Percentiles rank a stretch among this genome's conserved stretches.
Evolutionary conservation across 1,140 invertebrate species (phyloP).

Genomic region (Lethrus apterus): DNA sequence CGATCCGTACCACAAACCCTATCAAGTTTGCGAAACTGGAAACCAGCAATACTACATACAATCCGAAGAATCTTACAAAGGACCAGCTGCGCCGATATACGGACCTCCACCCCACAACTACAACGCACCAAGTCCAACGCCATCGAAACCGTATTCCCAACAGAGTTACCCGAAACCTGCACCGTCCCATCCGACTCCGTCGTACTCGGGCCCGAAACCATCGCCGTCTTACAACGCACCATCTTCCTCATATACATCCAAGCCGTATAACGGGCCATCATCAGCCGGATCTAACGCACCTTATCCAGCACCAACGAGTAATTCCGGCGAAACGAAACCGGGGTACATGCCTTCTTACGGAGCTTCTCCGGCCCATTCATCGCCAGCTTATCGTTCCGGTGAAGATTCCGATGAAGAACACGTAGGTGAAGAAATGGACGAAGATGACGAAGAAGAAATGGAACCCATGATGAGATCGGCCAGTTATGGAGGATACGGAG

Average conservation of each 20-base stretch:
- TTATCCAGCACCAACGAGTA: not conserved
- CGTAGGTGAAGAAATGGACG: conserved; percentile 9
- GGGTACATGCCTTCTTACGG: not conserved
- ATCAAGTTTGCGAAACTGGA: conserved; percentile 34
- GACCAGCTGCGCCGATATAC: not conserved
- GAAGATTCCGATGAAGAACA: conserved; percentile 15
- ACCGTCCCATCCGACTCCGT: conserved; percentile 5
- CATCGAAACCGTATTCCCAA: conserved; percentile 2
- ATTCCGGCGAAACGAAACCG: conserved; percentile 3
- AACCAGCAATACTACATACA: conserved; percentile 5
- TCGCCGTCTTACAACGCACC: not conserved
- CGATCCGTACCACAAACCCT: conserved; percentile 34
- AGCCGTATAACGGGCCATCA: conserved; percentile 14
- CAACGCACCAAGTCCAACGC: conserved; percentile 1
- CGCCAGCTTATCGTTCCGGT: conserved; percentile 11
- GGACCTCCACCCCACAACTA: not conserved
- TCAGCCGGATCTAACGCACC: conserved; percentile 1
- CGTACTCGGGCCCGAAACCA: conserved; percentile 7
- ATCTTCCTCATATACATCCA: conserved; percentile 1
- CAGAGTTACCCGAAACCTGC: not conserved
- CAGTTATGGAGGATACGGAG: conserved; percentile 13
- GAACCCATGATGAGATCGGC: conserved; percentile 19
- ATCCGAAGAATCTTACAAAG: conserved; percentile 1
- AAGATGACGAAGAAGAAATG: conserved; percentile 14
- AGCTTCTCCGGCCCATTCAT: too few species aligned